Conservation (phyloP, 2,797 vertebrate species). For the Jordanella pulchra region DNA sequence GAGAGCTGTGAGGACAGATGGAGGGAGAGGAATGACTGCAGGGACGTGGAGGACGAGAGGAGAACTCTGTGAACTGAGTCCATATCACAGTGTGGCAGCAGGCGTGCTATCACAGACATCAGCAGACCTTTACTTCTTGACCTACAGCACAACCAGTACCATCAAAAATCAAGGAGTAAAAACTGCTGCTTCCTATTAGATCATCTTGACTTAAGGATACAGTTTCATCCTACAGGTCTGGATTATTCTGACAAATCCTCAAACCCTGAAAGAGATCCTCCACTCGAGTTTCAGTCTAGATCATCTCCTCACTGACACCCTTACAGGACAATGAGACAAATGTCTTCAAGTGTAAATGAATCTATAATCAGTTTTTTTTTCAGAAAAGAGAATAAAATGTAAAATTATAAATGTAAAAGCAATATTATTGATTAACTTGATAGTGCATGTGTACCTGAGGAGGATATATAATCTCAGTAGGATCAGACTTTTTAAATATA, state of each 20-base stretch:
- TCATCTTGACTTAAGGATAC: neutral
- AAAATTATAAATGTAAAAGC: neutral
- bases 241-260: no score
- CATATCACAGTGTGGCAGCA: slow-evolving; percentile 26
- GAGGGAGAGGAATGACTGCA: slow-evolving; percentile 17
- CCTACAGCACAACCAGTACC: neutral
- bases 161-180: neutral
- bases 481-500: no score
- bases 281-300: neutral
- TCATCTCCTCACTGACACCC: neutral
- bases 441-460: no score
- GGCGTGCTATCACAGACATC: slow-evolving; percentile 43
- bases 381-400: neutral
- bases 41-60: slow-evolving; percentile 43
- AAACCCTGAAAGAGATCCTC: neutral
- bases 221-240: neutral
- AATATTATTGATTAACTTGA: no score
- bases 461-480: no score
- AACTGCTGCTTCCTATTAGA: neutral
- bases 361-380: neutral
- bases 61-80: slow-evolving; percentile 54
- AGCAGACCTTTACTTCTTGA: slow-evolving; percentile 1
- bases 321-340: neutral
- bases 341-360: neutral
- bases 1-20: slow-evolving; percentile 21